Conservation (phyloP, 2,888 invertebrate species). For the Dryadula phaetusa region DNA sequence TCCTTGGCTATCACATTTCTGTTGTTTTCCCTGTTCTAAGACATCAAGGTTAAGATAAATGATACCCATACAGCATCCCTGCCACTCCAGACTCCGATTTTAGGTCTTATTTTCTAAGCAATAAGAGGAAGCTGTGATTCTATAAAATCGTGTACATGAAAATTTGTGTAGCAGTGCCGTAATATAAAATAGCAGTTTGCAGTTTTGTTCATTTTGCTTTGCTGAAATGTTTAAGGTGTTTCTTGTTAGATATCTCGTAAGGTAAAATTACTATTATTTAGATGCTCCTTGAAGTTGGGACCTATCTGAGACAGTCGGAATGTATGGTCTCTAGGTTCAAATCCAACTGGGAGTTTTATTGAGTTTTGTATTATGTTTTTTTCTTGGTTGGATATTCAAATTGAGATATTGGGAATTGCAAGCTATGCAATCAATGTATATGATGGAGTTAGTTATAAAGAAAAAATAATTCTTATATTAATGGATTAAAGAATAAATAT, state of each 20-base stretch:
- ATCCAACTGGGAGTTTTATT: not conserved
- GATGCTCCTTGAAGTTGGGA: not conserved
- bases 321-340: not conserved
- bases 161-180: conserved; percentile 29
- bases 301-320: not conserved
- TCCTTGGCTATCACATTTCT: conserved; percentile 7
- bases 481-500: too few species aligned
- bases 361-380: too few species aligned
- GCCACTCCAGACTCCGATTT: conserved; percentile 26
- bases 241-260: not conserved
- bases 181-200: conserved; percentile 32
- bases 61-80: conserved; percentile 35
- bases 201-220: conserved; percentile 28
- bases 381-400: too few species aligned
- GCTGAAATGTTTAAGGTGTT: conserved; percentile 21
- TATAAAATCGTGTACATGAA: conserved; percentile 28
- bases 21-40: not conserved
- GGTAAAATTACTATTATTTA: not conserved
- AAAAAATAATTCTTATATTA: too few species aligned
- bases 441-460: too few species aligned
- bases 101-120: conserved; percentile 1
- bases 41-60: conserved; percentile 37
- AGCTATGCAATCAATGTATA: too few species aligned
- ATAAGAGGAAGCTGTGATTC: conserved; percentile 5
- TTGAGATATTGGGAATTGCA: too few species aligned